Evolutionary conservation across 2,797 vertebrate species (phyloP).

Genomic region (Syngnathus rostellatus): DNA sequence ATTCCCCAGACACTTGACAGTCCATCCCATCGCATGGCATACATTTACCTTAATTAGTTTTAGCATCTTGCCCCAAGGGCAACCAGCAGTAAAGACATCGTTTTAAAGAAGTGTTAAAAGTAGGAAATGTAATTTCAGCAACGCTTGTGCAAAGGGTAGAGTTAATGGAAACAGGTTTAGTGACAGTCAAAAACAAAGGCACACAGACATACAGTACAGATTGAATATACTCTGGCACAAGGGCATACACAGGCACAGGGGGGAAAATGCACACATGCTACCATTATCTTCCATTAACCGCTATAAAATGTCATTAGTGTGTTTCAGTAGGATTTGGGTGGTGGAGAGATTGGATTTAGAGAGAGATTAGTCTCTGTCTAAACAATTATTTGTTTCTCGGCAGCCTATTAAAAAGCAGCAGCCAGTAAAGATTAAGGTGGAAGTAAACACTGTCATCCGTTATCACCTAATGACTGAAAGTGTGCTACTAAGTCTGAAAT

Average conservation of each 20-base stretch:
- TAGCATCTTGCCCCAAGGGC: not conserved
- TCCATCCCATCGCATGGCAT: not conserved
- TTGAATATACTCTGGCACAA: not conserved
- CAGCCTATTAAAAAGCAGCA: constrained; percentile 43
- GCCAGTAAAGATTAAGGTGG: constrained; percentile 29
- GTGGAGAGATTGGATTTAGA: constrained; percentile 57
- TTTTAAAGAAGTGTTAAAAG: not conserved
- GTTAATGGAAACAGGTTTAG: not conserved
- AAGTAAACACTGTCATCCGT: not conserved
- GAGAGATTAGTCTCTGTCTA: constrained; percentile 39
- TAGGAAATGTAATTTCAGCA: not conserved
- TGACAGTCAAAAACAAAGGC: not conserved
- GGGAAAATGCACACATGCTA: constrained; percentile 26
- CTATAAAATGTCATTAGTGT: constrained; percentile 66
- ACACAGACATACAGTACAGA: not conserved
- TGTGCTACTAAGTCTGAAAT: not conserved
- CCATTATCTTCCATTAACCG: constrained; percentile 56
- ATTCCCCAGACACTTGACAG: not conserved
- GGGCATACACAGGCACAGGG: constrained; percentile 5
- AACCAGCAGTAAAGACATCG: not conserved
- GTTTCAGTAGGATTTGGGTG: constrained; percentile 54
- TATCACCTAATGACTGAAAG: not conserved
- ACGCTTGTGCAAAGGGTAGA: not conserved
- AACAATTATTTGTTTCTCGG: constrained; percentile 60
- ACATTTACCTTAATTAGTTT: not conserved